A percentile compares a stretch with the other conserved stretches of the same genome.
These are phyloP conservation scores for Oasisia sp. DNA, from an alignment of 2,888 invertebrate species.

Conservation along the genomic window DNA sequence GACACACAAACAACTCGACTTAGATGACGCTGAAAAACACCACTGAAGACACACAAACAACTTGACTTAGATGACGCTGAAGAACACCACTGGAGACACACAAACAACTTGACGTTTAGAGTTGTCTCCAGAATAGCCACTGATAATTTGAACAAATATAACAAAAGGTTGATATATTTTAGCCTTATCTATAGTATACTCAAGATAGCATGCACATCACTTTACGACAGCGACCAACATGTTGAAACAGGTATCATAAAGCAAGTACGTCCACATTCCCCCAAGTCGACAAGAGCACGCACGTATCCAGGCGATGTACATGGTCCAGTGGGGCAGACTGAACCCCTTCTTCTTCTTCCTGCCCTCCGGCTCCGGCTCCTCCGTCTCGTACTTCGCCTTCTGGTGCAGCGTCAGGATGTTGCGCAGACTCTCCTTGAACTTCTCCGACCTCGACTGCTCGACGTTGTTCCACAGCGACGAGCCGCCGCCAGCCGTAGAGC, in stretches of 20 bases:
- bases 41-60: too few species aligned
- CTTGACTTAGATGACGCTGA: too few species aligned
- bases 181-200: too few species aligned
- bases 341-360: slow-evolving; percentile 59
- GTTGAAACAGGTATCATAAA: background rate
- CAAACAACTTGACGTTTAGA: too few species aligned
- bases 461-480: slow-evolving; percentile 43
- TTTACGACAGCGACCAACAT: too few species aligned
- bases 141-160: too few species aligned
- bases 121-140: too few species aligned
- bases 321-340: slow-evolving; percentile 62
- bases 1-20: background rate
- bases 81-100: too few species aligned
- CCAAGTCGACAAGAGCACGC: slow-evolving; percentile 39
- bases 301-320: slow-evolving; percentile 64
- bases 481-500: slow-evolving; percentile 46
- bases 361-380: slow-evolving; percentile 39
- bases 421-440: slow-evolving; percentile 54
- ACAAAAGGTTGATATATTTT: too few species aligned
- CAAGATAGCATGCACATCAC: too few species aligned
- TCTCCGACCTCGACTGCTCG: slow-evolving; percentile 45
- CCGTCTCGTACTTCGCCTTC: slow-evolving; percentile 43
- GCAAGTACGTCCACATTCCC: background rate
- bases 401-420: slow-evolving; percentile 54
- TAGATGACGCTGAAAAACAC: background rate